phyloP scores from a whole-genome alignment of 2,888 invertebrate species.

The Hyposoter dolosus region DNA sequence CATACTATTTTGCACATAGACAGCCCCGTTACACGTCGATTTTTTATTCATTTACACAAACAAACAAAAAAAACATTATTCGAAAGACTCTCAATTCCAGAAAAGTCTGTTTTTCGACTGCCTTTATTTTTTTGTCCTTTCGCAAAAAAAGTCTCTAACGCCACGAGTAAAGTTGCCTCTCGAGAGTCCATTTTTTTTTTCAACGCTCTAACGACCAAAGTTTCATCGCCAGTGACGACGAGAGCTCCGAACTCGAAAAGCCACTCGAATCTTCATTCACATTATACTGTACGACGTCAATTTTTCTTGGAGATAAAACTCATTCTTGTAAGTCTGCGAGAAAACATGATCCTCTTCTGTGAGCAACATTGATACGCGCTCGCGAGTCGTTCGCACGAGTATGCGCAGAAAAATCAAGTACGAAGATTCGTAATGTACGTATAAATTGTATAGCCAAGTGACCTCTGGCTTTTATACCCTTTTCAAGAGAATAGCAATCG shows the following conservation, averaged over 20 bases:
- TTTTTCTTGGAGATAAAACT: slow-evolving; percentile 1
- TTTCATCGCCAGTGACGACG: not conserved
- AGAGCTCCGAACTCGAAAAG: not conserved
- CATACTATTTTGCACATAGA: not conserved
- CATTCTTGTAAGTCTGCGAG: slow-evolving; percentile 10
- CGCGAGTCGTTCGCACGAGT: slow-evolving; percentile 32
- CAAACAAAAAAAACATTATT: not conserved
- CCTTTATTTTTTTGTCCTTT: not conserved
- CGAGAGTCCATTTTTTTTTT: not conserved
- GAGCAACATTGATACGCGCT: slow-evolving; percentile 56
- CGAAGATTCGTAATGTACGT: slow-evolving; percentile 15
- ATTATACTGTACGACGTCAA: slow-evolving; percentile 15
- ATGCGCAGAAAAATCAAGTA: slow-evolving; percentile 26
- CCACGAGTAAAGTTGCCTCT: not conserved
- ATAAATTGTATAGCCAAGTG: slow-evolving; percentile 58
- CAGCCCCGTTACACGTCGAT: not conserved
- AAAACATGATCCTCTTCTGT: slow-evolving; percentile 13
- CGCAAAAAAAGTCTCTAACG: not conserved
- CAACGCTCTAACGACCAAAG: slow-evolving; percentile 3
- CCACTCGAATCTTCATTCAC: not conserved
- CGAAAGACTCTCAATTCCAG: too few relatives aligned
- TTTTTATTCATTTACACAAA: not conserved
- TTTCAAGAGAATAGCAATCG: slow-evolving; percentile 64
- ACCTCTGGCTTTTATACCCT: slow-evolving; percentile 32
- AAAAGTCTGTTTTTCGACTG: not conserved